These are phyloP conservation scores for Acanthosepion lycidas DNA, from an alignment of 2,888 invertebrate genomes.

Conservation along the genomic window DNA sequence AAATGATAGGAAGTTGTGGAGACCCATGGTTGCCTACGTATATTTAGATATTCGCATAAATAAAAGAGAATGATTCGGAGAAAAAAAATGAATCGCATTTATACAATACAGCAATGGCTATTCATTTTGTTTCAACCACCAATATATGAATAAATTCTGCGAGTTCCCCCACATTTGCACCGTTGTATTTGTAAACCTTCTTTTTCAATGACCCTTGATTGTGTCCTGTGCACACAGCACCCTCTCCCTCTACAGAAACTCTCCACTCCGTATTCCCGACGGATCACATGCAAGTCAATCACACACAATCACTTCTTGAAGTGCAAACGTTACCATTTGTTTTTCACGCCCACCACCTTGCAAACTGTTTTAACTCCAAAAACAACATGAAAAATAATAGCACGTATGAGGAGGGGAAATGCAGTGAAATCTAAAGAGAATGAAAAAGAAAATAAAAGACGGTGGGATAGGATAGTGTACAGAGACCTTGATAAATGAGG, in stretches of 20 bases:
- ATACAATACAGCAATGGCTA: no score
- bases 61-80: no score
- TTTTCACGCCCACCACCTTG: neutral
- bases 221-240: neutral
- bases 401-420: neutral
- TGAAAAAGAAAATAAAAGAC: neutral
- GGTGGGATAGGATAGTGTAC: neutral
- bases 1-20: no score
- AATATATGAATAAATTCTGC: neutral
- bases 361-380: neutral
- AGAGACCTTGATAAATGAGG: neutral
- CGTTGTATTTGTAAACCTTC: neutral
- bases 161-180: neutral
- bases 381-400: neutral
- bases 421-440: neutral
- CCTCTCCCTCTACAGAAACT: neutral
- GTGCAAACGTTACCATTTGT: neutral
- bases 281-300: neutral
- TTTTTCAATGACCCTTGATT: neutral
- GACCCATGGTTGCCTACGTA: no score
- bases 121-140: no score
- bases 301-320: slow-evolving; percentile 33
- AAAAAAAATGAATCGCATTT: no score
- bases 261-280: neutral
- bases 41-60: no score